Base-by-base conservation (phyloP, 2,888 invertebrate genomes). In the Leptogaster cylindrica region DNA sequence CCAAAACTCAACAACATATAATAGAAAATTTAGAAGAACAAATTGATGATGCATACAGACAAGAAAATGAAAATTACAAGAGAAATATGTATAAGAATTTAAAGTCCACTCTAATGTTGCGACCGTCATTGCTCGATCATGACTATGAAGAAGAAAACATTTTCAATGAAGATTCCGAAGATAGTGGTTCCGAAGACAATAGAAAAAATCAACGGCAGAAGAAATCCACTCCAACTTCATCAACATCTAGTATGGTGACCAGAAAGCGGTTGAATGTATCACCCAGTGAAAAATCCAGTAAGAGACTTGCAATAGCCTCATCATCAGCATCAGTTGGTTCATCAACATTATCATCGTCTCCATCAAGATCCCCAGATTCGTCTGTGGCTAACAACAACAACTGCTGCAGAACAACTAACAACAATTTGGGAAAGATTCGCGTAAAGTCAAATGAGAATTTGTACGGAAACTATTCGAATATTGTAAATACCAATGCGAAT, bases 401-500 rank as follows among this genome's bases (percentile, higher is more conserved):
- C 14, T n/a, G 12, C 2, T 18, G 6, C 23, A 36, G n/a, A 5
- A 6, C 14, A 10, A 46, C 10, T 33, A 31, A 44, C 33, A n/a
- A 36, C 18, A 65, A 68, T 58, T 44, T 25, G 10, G 68, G 67
- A 4, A 71, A 68, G 33, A 71, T 71, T 41, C 69, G 72, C 25
- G 72, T 72, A n/a, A 72, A 71, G 36, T 71, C 72, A 3, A 66
- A 68, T 23, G 72, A 68, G 55, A 72, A 71, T 63, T 48, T 72
- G 12, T 71, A 66, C 51, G 67, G 67, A 33, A 67, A 66, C 39
- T 67, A 68, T 14, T 7, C 14, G 1, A 61, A 20, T 27, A 39
- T 25, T 23, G 36, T 23, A 2, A 18, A 16, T 10, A 20, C 8
- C 20, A 31, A 5, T 28, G 16, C 14, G 8, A 8, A 18, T 1